phyloP scores from a whole-genome alignment of 2,888 invertebrate genomes.

The Belgica antarctica region DNA sequence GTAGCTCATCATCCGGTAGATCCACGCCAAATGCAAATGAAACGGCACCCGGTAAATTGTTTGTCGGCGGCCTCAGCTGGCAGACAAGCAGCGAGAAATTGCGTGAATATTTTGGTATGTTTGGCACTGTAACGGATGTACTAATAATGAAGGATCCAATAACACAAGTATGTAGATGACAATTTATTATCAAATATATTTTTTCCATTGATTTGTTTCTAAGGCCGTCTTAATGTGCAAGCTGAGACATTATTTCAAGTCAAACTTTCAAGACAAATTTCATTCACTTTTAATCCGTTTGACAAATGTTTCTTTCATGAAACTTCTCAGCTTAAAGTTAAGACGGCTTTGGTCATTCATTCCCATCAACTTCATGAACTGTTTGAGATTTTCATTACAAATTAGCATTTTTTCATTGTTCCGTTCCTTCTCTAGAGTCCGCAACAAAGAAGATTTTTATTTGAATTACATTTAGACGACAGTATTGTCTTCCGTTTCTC shows the following conservation, averaged over 20 bases:
- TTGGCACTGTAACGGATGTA: constrained; percentile 86
- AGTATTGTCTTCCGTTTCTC: no score
- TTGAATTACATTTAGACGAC: no score
- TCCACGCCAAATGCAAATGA: constrained; percentile 72
- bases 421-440: no score
- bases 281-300: no score
- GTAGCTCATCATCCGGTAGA: constrained; percentile 68
- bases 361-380: no score
- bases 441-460: no score
- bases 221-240: neutral
- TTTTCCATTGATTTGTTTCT: neutral
- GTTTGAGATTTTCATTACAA: no score
- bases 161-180: constrained; percentile 69
- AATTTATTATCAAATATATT: constrained; percentile 25
- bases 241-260: neutral
- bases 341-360: no score
- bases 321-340: neutral
- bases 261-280: neutral
- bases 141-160: constrained; percentile 93
- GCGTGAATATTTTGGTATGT: constrained; percentile 89
- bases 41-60: constrained; percentile 76
- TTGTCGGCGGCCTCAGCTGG: constrained; percentile 90
- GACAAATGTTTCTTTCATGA: neutral
- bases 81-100: constrained; percentile 89
- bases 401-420: no score